Conservation (phyloP, 53 echinoderm and acorn worm species). For the Echinometra lucunter region DNA sequence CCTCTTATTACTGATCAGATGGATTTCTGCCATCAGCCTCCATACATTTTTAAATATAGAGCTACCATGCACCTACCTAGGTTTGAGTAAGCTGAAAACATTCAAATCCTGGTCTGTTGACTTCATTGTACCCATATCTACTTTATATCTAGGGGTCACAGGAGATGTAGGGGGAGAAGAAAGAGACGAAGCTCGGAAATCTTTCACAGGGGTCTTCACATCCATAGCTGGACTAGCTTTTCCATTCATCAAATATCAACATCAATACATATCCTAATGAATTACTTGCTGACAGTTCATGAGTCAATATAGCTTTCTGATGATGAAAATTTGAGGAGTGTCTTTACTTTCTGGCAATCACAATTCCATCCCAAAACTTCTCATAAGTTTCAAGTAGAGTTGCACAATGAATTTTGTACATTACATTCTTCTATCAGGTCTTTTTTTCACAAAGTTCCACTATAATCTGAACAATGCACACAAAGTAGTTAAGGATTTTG, state of each 20-base stretch:
- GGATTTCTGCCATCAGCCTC: not conserved
- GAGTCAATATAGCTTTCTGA: not conserved
- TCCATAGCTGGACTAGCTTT: not conserved
- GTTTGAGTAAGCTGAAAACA: slow-evolving; percentile 41
- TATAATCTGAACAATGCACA: not conserved
- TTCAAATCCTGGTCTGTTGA: not conserved
- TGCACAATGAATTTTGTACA: not conserved
- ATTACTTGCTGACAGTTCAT: not conserved
- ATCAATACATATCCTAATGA: too few species aligned
- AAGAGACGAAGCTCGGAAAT: slow-evolving; percentile 48
- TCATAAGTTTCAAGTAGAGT: not conserved
- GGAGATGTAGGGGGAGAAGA: slow-evolving; percentile 50
- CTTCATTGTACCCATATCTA: not conserved
- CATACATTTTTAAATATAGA: not conserved
- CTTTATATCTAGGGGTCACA: not conserved
- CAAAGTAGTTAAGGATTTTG: not conserved
- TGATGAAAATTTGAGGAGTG: not conserved
- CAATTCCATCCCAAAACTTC: not conserved
- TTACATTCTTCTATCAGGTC: too few species aligned
- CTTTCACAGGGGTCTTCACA: slow-evolving; percentile 50
- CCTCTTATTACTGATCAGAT: not conserved
- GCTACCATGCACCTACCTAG: slow-evolving; percentile 43
- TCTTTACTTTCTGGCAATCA: not conserved
- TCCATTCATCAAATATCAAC: not conserved
- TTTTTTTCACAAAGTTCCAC: not conserved